Evolutionary conservation across 1,140 invertebrate species (phyloP).

Genomic region (Drosophila gunungcola): DNA sequence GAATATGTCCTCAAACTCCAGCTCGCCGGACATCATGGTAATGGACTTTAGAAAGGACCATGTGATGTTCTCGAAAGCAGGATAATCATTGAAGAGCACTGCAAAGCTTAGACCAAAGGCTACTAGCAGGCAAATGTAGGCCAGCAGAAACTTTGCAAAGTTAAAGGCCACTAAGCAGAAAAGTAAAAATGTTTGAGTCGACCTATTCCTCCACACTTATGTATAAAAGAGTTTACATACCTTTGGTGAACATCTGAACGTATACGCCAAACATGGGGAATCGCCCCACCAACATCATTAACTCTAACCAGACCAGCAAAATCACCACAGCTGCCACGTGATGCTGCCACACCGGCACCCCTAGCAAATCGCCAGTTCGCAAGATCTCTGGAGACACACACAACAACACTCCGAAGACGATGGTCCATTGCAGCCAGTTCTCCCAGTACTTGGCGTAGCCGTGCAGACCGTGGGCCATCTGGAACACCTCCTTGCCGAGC

Average conservation of each 20-base stretch:
- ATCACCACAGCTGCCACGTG: constrained; percentile 92
- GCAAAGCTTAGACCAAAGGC: constrained; percentile 92
- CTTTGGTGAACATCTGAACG: constrained; percentile 93
- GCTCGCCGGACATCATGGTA: constrained; percentile 95
- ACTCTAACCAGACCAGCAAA: constrained; percentile 91
- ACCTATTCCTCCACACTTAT: no score
- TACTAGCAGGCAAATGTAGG: constrained; percentile 91
- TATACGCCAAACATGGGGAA: constrained; percentile 94
- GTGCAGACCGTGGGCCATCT: constrained; percentile 88
- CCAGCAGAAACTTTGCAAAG: constrained; percentile 92
- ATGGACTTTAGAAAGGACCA: constrained; percentile 90
- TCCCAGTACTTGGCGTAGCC: constrained; percentile 92
- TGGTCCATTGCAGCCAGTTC: constrained; percentile 92
- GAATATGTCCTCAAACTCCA: constrained; percentile 94
- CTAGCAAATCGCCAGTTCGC: constrained; percentile 55
- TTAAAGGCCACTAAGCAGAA: constrained; percentile 89
- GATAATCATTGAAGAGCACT: constrained; percentile 91
- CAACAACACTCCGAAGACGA: constrained; percentile 89
- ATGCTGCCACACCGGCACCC: constrained; percentile 89
- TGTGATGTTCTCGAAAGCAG: constrained; percentile 88
- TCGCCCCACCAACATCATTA: constrained; percentile 93
- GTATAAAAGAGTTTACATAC: constrained; percentile 56
- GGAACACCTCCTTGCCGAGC: constrained; percentile 90
- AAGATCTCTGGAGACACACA: constrained; percentile 85
- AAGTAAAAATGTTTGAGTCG: not conserved